Evolutionary conservation across 2,888 invertebrate species (phyloP), one percentile per base, ranked within the genome.

Genomic region (Tetranychus truncatus): DNA sequence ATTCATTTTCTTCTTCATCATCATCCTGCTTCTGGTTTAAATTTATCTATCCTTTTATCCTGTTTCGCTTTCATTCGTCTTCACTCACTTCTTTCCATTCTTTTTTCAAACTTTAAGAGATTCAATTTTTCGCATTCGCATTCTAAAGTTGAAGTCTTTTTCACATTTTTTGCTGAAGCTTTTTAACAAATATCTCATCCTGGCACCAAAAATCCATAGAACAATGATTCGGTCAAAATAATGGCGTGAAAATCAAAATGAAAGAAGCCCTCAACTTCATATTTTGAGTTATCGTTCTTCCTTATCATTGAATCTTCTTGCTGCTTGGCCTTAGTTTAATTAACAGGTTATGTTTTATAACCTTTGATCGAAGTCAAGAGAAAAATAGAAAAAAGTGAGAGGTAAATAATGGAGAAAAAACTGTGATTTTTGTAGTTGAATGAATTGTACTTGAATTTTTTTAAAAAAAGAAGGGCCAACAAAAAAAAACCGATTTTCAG

Each of bases 21-120:
- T 55, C 55, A 55, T 55, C 55, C 55, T 55, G 55, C 55, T 55
- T 55, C 55, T 55, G 55, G 55, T 55, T 55, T 55, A 55, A 55
- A 55, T 55, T 55, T 55, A 55, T 55, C 55, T 55, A 55, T 55
- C 55, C 55, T 55, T 9, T 9, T 55, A 15, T 15, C 9, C 55
- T 15, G 9, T 55, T 55, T 55, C 55, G 9, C 2, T 15, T 55
- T 55, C 7, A 55, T 55, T 55, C 55, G 55, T 55, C 15, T 9
- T 55, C 15, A 55, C 15, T 15, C 15, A 5, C 55, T 55, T 55
- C 15, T 55, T 55, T 15, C 9, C 11, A 15, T 55, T 55, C 55
- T 55, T 55, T 55, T 55, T 55, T 34, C 34, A 34, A 34, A 34
- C 55, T 55, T 55, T 55, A 15, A 55, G 55, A 55, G 34, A 7